Percentiles rank a stretch among this genome's conserved stretches.
These are phyloP conservation scores for Tinea pellionella DNA, from an alignment of 2,888 invertebrate species.

Conservation along the genomic window DNA sequence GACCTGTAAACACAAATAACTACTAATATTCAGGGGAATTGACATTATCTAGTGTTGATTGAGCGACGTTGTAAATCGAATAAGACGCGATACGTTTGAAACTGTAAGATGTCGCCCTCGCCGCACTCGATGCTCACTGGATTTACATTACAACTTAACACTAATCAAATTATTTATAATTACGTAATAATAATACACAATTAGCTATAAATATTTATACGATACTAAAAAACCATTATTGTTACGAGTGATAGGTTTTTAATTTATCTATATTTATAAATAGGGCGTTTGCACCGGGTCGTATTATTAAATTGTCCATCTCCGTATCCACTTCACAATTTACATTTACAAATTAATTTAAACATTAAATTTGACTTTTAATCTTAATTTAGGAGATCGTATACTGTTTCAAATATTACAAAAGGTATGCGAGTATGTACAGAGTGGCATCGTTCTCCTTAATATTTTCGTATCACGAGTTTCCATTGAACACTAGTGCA, in stretches of 20 bases:
- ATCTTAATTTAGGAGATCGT: constrained; percentile 70
- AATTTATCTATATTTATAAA: constrained; percentile 32
- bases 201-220: constrained; percentile 71
- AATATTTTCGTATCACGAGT: constrained; percentile 40
- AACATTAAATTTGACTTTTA: constrained; percentile 68
- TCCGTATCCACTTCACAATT: constrained; percentile 38
- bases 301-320: constrained; percentile 19
- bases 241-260: constrained; percentile 43
- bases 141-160: constrained; percentile 44
- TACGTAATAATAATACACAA: constrained; percentile 70
- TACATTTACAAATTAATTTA: constrained; percentile 50
- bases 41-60: constrained; percentile 47
- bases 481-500: constrained; percentile 12
- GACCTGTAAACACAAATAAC: constrained; percentile 58
- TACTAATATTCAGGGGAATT: constrained; percentile 38
- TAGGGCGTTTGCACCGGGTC: constrained; percentile 44
- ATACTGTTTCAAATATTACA: constrained; percentile 71
- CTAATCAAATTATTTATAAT: constrained; percentile 68
- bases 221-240: constrained; percentile 67
- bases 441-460: constrained; percentile 62
- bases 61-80: constrained; percentile 33
- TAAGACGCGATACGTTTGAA: constrained; percentile 37
- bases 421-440: constrained; percentile 54
- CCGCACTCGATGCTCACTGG: constrained; percentile 23
- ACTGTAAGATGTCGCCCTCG: constrained; percentile 42